These are phyloP conservation scores for Pseudochromis fuscus DNA, from an alignment of 2,797 vertebrate genomes.

Conservation along the genomic window DNA sequence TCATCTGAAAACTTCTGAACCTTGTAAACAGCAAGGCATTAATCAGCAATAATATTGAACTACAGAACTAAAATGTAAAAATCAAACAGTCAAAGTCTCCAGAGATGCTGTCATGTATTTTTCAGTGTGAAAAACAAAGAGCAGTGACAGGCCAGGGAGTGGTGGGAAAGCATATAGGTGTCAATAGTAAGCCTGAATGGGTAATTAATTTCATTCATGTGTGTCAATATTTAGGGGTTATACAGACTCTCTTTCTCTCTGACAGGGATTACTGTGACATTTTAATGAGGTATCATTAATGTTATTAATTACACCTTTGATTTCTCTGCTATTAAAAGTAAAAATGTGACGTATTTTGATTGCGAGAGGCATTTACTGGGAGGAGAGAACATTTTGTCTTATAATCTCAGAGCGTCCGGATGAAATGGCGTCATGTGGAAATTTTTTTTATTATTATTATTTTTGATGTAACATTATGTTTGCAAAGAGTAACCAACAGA, in stretches of 20 bases:
- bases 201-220: background rate
- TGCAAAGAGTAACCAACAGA: too few relatives aligned
- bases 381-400: background rate
- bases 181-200: background rate
- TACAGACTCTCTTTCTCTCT: too few relatives aligned
- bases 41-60: background rate
- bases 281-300: background rate
- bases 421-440: background rate
- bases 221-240: background rate
- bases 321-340: background rate
- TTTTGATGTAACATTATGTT: too few relatives aligned
- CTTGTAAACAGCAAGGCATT: background rate
- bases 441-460: too few relatives aligned
- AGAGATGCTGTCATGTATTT: background rate
- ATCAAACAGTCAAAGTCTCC: background rate
- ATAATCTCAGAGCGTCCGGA: background rate
- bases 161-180: background rate
- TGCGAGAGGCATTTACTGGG: slow-evolving; percentile 6
- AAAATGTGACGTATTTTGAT: background rate
- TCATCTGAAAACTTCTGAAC: background rate
- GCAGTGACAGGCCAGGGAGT: background rate
- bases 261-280: background rate
- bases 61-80: background rate
- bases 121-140: background rate
- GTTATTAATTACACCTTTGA: background rate